phyloP scores from a whole-genome alignment of 1,140 invertebrate species.

The Rhyzopertha dominica region DNA sequence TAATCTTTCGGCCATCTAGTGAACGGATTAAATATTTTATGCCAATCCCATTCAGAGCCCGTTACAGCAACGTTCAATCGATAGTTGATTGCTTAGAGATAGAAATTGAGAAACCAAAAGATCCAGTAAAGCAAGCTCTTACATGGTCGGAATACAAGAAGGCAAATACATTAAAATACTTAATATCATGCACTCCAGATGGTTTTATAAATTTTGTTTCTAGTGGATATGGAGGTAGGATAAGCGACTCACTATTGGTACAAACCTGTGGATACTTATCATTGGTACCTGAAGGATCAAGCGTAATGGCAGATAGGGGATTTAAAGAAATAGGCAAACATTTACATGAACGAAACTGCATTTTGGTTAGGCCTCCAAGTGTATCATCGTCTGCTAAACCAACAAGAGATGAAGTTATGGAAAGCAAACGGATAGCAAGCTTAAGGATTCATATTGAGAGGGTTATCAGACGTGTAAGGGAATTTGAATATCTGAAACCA shows the following conservation, averaged over 20 bases:
- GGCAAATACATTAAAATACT: slow-evolving; percentile 45
- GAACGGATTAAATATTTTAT: slow-evolving; percentile 18
- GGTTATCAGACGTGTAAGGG: slow-evolving; percentile 5
- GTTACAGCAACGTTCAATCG: slow-evolving; percentile 21
- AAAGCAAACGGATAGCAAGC: slow-evolving; percentile 8
- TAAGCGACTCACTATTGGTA: slow-evolving; percentile 31
- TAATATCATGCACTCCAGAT: slow-evolving; percentile 41
- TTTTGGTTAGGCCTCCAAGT: slow-evolving; percentile 36
- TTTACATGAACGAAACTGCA: slow-evolving; percentile 27
- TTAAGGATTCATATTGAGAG: slow-evolving; percentile 13
- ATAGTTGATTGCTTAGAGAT: slow-evolving; percentile 42
- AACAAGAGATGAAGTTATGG: slow-evolving; percentile 17
- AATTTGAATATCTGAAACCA: slow-evolving; percentile 11
- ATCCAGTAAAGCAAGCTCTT: slow-evolving; percentile 21
- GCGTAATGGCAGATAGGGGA: slow-evolving; percentile 42
- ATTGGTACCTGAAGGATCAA: slow-evolving; percentile 19
- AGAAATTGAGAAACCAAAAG: slow-evolving; percentile 35
- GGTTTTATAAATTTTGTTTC: slow-evolving; percentile 43
- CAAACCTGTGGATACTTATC: slow-evolving; percentile 37
- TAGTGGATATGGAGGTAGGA: slow-evolving; percentile 37
- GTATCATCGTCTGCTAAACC: slow-evolving; percentile 20
- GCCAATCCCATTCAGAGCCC: slow-evolving; percentile 22
- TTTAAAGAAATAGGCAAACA: slow-evolving; percentile 41
- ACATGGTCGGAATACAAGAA: slow-evolving; percentile 43
- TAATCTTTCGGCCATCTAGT: slow-evolving; percentile 10